phyloP scores from a whole-genome alignment of 2,888 invertebrate species.

The Tinea semifulvella region DNA sequence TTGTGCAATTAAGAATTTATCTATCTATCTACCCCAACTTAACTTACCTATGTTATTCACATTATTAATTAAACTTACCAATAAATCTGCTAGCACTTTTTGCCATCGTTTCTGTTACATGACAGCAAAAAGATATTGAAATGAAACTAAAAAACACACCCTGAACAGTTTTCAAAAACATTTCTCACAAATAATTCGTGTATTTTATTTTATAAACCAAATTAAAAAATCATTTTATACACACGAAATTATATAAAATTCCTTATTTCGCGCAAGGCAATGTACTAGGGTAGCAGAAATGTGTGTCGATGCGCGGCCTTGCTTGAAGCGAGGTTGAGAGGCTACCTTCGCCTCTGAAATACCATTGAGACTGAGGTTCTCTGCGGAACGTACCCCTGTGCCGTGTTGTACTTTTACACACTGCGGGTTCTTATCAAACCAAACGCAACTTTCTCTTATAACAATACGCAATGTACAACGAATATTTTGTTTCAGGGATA shows the following conservation, averaged over 20 bases:
- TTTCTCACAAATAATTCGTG: slow-evolving; percentile 23
- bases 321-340: slow-evolving; percentile 6
- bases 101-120: slow-evolving; percentile 57
- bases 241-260: background rate
- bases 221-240: background rate
- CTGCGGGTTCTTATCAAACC: too few relatives aligned
- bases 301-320: slow-evolving; percentile 10
- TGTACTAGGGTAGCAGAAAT: slow-evolving; percentile 10
- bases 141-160: slow-evolving; percentile 56
- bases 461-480: too few relatives aligned
- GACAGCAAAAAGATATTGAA: slow-evolving; percentile 60
- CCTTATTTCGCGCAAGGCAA: background rate
- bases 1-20: too few relatives aligned
- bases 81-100: slow-evolving; percentile 59
- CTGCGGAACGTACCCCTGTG: background rate
- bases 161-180: slow-evolving; percentile 58
- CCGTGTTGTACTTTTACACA: too few relatives aligned
- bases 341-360: slow-evolving; percentile 4
- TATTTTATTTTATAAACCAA: background rate
- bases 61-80: slow-evolving; percentile 40
- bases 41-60: too few relatives aligned
- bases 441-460: too few relatives aligned
- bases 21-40: too few relatives aligned
- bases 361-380: background rate
- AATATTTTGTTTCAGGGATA: background rate